Evolutionary conservation across 2,888 invertebrate species (phyloP).

Genomic region (Clusia tigrina): DNA sequence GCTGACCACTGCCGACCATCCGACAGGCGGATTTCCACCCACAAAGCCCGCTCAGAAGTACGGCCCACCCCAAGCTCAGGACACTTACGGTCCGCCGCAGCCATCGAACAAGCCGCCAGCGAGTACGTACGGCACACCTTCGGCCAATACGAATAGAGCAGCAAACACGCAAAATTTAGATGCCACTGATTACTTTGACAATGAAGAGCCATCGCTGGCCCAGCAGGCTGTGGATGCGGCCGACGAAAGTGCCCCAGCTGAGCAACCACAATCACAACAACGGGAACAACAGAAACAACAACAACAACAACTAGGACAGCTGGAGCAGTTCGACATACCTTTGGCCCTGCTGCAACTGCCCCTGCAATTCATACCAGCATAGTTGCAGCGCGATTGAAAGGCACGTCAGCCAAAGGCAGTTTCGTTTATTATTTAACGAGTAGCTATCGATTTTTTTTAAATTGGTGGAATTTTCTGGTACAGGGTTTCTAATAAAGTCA

Average conservation of each 20-base stretch:
- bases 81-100: slow-evolving; percentile 21
- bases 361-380: slow-evolving; percentile 8
- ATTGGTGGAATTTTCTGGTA: too few species aligned
- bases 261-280: slow-evolving; percentile 14
- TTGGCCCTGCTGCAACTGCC: slow-evolving; percentile 27
- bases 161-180: background rate
- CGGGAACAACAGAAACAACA: background rate
- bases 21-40: slow-evolving; percentile 8
- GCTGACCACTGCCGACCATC: background rate
- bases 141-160: background rate
- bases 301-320: slow-evolving; percentile 1
- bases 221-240: background rate
- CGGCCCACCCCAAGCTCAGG: slow-evolving; percentile 22
- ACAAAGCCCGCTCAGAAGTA: slow-evolving; percentile 15
- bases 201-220: background rate
- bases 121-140: slow-evolving; percentile 10
- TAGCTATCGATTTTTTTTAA: too few species aligned
- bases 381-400: too few species aligned
- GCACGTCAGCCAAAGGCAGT: too few species aligned
- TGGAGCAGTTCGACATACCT: slow-evolving; percentile 18
- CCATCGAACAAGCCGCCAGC: background rate
- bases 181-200: background rate
- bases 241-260: slow-evolving; percentile 13
- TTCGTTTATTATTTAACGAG: too few species aligned
- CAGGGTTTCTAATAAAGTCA: too few species aligned